phyloP scores from a whole-genome alignment of 2,113 vertebrate genomes.

The Zosterops hypoxanthus region DNA sequence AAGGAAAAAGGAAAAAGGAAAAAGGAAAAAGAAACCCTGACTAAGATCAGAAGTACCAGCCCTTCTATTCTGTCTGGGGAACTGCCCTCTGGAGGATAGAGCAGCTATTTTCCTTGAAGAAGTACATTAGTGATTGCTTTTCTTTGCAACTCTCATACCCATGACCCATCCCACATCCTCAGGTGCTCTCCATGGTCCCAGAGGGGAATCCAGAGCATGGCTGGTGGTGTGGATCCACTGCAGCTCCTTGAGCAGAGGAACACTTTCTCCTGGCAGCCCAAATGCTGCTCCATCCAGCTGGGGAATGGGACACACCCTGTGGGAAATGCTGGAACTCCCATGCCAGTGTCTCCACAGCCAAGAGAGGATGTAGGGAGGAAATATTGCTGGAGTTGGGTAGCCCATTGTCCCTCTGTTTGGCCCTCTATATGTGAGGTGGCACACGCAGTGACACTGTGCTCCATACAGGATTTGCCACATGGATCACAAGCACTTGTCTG shows the following conservation, averaged over 20 bases:
- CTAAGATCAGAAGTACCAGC: neutral
- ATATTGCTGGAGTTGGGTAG: neutral
- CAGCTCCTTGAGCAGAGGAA: neutral
- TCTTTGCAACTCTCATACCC: neutral
- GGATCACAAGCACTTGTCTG: rapidly evolving
- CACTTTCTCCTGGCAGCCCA: neutral
- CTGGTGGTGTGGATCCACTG: rapidly evolving
- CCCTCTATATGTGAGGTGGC: neutral
- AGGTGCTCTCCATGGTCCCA: neutral
- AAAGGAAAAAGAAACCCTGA: no score
- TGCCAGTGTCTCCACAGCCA: neutral
- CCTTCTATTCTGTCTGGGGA: neutral
- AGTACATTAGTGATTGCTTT: neutral
- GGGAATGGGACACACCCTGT: rapidly evolving
- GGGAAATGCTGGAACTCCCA: neutral
- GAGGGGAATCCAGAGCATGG: neutral
- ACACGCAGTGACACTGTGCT: neutral
- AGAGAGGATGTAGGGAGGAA: neutral
- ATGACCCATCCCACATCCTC: neutral
- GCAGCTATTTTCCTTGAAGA: neutral
- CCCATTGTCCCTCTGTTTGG: neutral
- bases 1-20: neutral
- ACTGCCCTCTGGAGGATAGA: neutral
- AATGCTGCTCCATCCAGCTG: neutral
- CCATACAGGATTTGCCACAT: neutral